Evolutionary conservation across 1,140 invertebrate genomes (phyloP).

Genomic region (Mamestra configurata): DNA sequence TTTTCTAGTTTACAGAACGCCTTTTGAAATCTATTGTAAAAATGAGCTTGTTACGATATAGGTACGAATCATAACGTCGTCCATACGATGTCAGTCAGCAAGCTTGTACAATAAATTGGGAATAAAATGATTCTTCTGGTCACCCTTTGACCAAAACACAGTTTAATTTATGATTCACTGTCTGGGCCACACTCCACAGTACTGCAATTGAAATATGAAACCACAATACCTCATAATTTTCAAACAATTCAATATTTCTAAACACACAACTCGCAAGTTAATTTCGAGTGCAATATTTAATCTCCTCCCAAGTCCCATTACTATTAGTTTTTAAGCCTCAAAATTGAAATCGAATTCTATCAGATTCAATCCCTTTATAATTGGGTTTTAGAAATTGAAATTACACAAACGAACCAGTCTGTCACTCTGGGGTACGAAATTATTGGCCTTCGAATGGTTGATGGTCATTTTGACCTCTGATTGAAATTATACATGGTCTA

Average conservation of each 20-base stretch:
- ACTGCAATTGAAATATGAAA: background rate
- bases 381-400: conserved; percentile 54
- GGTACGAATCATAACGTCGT: too few species aligned
- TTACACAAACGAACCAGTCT: conserved; percentile 25
- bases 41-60: too few species aligned
- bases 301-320: conserved; percentile 41
- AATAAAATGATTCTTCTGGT: too few species aligned
- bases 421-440: conserved; percentile 10
- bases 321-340: conserved; percentile 63
- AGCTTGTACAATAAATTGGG: too few species aligned
- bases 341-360: conserved; percentile 65
- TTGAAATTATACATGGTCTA: conserved; percentile 12
- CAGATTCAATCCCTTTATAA: conserved; percentile 58
- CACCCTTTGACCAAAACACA: too few species aligned
- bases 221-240: background rate
- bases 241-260: conserved; percentile 37
- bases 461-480: conserved; percentile 38
- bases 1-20: too few species aligned
- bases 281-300: conserved; percentile 38
- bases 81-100: too few species aligned
- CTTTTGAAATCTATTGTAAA: too few species aligned
- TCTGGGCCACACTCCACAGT: too few species aligned
- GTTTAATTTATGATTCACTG: too few species aligned
- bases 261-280: conserved; percentile 28
- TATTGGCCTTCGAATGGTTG: conserved; percentile 27